A percentile compares a stretch with the other conserved stretches of the same genome.
phyloP scores from a whole-genome alignment of 2,797 vertebrate genomes.

The Numenius phaeopus region DNA sequence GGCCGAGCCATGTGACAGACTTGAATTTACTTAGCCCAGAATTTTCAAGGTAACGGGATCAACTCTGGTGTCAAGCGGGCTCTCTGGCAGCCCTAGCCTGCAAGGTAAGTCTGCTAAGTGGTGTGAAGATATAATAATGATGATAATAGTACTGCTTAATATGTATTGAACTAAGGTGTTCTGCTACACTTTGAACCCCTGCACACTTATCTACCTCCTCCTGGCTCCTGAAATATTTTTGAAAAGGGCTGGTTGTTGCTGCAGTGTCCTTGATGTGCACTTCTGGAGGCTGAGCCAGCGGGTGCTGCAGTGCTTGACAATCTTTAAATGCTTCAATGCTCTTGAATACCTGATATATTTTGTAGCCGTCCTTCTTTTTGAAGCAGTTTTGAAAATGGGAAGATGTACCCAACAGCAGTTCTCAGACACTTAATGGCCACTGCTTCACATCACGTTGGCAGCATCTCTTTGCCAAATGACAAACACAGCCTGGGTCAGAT shows the following conservation, averaged over 20 bases:
- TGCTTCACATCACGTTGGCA: neutral
- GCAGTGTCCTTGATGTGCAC: slow-evolving; percentile 56
- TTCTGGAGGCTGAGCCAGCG: slow-evolving; percentile 33
- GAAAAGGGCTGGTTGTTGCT: neutral
- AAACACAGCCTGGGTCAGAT: neutral
- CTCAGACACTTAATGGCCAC: neutral
- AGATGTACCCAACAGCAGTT: neutral
- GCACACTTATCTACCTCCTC: neutral
- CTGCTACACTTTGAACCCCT: neutral
- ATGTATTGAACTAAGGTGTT: neutral
- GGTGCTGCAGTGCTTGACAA: slow-evolving; percentile 44
- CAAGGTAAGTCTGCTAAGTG: neutral
- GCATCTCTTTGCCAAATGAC: slow-evolving; percentile 5
- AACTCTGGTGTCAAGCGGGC: neutral
- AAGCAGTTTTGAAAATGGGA: slow-evolving; percentile 11
- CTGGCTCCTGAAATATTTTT: neutral
- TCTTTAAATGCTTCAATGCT: slow-evolving; percentile 47
- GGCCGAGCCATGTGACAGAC: neutral
- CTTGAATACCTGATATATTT: slow-evolving; percentile 12
- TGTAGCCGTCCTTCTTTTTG: neutral
- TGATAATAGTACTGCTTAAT: slow-evolving; percentile 2
- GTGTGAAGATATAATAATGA: neutral
- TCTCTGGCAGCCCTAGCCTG: neutral
- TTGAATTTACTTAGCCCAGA: neutral
- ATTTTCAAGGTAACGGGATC: neutral